Evolutionary conservation across 2,888 invertebrate genomes (phyloP).

Genomic region (Coleophora flavipennella): DNA sequence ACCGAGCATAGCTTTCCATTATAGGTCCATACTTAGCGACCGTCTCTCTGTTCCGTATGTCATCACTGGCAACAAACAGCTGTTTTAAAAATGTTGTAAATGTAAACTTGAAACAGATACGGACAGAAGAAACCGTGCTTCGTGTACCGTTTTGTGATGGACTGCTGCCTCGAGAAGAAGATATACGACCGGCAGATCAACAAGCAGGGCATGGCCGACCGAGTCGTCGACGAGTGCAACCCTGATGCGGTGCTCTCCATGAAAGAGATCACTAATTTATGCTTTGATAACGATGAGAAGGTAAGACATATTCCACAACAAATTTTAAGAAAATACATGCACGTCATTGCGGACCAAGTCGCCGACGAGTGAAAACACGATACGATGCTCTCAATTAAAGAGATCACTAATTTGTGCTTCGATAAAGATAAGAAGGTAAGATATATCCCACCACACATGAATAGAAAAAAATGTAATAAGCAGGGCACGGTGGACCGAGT

Average conservation of each 20-base stretch:
- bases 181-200: conserved; percentile 99
- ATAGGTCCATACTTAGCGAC: too few relatives aligned
- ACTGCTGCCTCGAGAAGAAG: conserved; percentile 96
- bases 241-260: conserved; percentile 94
- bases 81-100: too few relatives aligned
- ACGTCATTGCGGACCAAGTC: conserved; percentile 98
- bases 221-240: conserved; percentile 98
- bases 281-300: conserved; percentile 89
- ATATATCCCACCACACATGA: too few relatives aligned
- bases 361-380: conserved; percentile 99
- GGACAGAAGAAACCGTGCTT: conserved; percentile 96
- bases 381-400: conserved; percentile 91
- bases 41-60: too few relatives aligned
- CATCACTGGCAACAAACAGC: too few relatives aligned
- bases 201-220: conserved; percentile 98
- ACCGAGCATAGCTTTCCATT: too few relatives aligned
- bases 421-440: conserved; percentile 83
- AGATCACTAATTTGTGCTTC: conserved; percentile 90
- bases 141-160: conserved; percentile 96
- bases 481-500: conserved; percentile 99
- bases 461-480: too few relatives aligned
- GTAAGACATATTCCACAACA: conserved; percentile 26
- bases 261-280: conserved; percentile 90
- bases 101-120: conserved; percentile 68
- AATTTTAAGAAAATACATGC: too few relatives aligned